Evolutionary conservation across 1,140 invertebrate species (phyloP).

Genomic region (Hyles euphorbiae): DNA sequence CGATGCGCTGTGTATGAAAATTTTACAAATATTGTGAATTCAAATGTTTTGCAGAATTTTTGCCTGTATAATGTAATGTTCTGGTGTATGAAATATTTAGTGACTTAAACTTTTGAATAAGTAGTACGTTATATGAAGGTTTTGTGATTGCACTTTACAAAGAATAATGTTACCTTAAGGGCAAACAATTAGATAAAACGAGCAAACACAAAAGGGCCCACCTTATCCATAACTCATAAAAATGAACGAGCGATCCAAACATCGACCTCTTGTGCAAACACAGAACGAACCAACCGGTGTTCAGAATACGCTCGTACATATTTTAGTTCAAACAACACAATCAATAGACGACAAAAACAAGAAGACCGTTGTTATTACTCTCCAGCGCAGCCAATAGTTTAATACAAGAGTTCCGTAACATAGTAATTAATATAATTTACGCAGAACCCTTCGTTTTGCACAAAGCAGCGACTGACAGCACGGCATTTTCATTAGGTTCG

Average conservation of each 20-base stretch:
- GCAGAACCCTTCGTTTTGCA: neutral
- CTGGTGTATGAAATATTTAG: too few species aligned
- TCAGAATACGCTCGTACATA: neutral
- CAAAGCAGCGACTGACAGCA: conserved; percentile 34
- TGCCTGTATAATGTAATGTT: too few species aligned
- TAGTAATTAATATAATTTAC: conserved; percentile 8
- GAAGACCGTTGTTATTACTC: too few species aligned
- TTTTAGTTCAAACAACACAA: too few species aligned
- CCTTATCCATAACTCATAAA: conserved; percentile 71
- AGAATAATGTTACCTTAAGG: neutral
- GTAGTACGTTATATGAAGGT: too few species aligned
- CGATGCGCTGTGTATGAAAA: too few species aligned
- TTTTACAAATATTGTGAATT: too few species aligned
- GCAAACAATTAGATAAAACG: conserved; percentile 51
- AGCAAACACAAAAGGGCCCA: conserved; percentile 51
- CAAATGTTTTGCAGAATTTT: neutral
- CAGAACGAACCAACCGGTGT: conserved; percentile 21
- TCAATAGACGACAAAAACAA: too few species aligned
- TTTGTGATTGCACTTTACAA: neutral
- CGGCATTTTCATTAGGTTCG: conserved; percentile 67
- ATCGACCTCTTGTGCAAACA: conserved; percentile 52
- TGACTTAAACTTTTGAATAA: too few species aligned
- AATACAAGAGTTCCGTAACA: neutral
- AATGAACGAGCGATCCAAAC: conserved; percentile 58
- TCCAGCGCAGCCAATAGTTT: too few species aligned